phyloP scores from a whole-genome alignment of 2,888 invertebrate species.

The Andrena bucephala region DNA sequence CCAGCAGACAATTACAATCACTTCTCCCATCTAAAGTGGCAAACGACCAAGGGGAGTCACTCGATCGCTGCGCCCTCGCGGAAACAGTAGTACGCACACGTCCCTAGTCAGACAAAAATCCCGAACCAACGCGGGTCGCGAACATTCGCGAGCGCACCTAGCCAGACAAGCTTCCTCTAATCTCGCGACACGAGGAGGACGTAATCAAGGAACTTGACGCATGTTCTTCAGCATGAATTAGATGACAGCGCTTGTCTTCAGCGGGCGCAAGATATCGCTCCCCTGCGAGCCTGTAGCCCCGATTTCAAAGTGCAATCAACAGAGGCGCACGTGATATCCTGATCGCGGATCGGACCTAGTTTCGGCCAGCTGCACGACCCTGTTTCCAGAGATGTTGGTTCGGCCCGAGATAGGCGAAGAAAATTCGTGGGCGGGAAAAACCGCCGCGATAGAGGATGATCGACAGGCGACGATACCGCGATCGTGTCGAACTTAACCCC shows the following conservation, averaged over 20 bases:
- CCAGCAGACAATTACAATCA: too few relatives aligned
- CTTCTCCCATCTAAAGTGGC: too few relatives aligned
- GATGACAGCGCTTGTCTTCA: not conserved
- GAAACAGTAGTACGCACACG: slow-evolving; percentile 13
- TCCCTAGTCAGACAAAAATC: slow-evolving; percentile 32
- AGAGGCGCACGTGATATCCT: slow-evolving; percentile 53
- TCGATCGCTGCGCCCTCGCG: too few relatives aligned
- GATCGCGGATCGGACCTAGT: slow-evolving; percentile 56
- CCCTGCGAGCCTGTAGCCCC: slow-evolving; percentile 60
- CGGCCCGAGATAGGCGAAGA: not conserved
- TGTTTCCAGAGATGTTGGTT: slow-evolving; percentile 47
- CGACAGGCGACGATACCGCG: slow-evolving; percentile 55
- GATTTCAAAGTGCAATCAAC: slow-evolving; percentile 69
- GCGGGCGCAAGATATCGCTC: slow-evolving; percentile 50
- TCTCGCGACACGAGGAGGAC: not conserved
- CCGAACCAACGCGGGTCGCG: not conserved
- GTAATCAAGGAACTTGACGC: not conserved
- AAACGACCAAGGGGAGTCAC: too few relatives aligned
- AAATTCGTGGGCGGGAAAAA: slow-evolving; percentile 50
- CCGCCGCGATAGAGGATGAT: slow-evolving; percentile 60
- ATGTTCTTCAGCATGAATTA: slow-evolving; percentile 1
- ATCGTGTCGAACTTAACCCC: slow-evolving; percentile 68
- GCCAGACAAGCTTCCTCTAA: not conserved
- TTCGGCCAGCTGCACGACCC: slow-evolving; percentile 73
- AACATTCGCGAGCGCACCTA: too few relatives aligned